Evolutionary conservation across 2,113 vertebrate genomes (phyloP).

Genomic region (Chitala chitala): DNA sequence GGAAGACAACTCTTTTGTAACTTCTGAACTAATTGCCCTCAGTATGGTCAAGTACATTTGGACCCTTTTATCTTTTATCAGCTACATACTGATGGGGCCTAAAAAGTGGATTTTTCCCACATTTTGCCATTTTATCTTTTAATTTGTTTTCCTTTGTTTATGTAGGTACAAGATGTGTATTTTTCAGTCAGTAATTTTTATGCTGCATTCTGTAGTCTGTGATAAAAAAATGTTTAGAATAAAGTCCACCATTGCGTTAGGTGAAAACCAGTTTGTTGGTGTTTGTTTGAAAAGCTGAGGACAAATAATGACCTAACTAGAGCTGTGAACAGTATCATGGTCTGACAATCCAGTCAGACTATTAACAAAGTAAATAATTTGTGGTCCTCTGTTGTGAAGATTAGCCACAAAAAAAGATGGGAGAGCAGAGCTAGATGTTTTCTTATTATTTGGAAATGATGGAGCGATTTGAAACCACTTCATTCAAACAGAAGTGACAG

Average conservation of each 20-base stretch:
- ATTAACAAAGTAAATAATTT: too few relatives aligned
- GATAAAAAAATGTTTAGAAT: conserved; percentile 1
- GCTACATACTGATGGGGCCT: not conserved
- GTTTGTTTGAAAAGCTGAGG: not conserved
- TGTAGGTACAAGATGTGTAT: conserved; percentile 9
- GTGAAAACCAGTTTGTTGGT: not conserved
- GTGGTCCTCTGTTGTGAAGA: too few relatives aligned
- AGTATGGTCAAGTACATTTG: not conserved
- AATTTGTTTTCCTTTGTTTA: not conserved
- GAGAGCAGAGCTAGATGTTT: too few relatives aligned
- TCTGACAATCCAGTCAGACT: too few relatives aligned
- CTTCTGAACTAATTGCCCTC: too few relatives aligned
- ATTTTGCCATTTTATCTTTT: conserved; percentile 1
- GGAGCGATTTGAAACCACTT: too few relatives aligned
- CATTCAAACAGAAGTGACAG: too few relatives aligned
- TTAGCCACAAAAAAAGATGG: too few relatives aligned
- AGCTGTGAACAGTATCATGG: too few relatives aligned
- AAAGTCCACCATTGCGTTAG: not conserved
- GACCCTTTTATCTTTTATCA: not conserved
- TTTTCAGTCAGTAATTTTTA: not conserved
- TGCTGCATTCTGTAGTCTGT: not conserved
- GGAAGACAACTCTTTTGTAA: not conserved
- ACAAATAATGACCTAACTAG: not conserved
- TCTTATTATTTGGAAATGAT: too few relatives aligned
- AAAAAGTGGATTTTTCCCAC: not conserved